A percentile compares a stretch with the other conserved stretches of the same genome.
Conservation (phyloP, 2,888 invertebrate species). For the Meghimatium bilineatum region DNA sequence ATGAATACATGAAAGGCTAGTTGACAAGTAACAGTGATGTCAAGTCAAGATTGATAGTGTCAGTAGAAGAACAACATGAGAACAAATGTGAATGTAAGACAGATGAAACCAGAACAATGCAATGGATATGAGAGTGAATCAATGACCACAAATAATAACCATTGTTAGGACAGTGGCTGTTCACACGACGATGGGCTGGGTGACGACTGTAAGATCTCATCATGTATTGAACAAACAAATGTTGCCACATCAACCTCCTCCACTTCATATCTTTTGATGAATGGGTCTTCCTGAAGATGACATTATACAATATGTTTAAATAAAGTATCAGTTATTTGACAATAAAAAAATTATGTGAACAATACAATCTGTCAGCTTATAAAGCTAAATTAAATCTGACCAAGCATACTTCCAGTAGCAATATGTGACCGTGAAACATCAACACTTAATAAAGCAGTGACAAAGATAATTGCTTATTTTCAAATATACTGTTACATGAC, state of each 20-base stretch:
- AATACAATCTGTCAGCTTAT: too few species aligned
- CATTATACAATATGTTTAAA: background rate
- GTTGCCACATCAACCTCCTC: slow-evolving; percentile 83
- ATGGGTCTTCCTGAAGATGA: slow-evolving; percentile 83
- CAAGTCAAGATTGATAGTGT: background rate
- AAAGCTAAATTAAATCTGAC: too few species aligned
- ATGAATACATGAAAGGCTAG: too few species aligned
- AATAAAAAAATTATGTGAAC: too few species aligned
- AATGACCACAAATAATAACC: background rate
- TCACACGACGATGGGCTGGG: slow-evolving; percentile 40
- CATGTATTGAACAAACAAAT: slow-evolving; percentile 91
- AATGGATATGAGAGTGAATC: background rate
- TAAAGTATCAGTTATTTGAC: too few species aligned
- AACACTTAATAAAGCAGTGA: too few species aligned
- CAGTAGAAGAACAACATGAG: background rate
- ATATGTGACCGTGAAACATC: too few species aligned
- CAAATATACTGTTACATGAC: too few species aligned
- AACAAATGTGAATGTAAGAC: background rate
- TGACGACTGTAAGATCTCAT: slow-evolving; percentile 84
- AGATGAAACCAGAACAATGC: background rate
- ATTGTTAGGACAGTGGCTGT: slow-evolving; percentile 51
- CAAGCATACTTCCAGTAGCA: too few species aligned
- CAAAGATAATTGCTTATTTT: too few species aligned
- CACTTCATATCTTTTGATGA: slow-evolving; percentile 89
- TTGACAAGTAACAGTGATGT: too few species aligned